These are phyloP conservation scores for Hypocryptadius cinnamomeus DNA, from an alignment of 2,113 vertebrate genomes.

Conservation along the genomic window DNA sequence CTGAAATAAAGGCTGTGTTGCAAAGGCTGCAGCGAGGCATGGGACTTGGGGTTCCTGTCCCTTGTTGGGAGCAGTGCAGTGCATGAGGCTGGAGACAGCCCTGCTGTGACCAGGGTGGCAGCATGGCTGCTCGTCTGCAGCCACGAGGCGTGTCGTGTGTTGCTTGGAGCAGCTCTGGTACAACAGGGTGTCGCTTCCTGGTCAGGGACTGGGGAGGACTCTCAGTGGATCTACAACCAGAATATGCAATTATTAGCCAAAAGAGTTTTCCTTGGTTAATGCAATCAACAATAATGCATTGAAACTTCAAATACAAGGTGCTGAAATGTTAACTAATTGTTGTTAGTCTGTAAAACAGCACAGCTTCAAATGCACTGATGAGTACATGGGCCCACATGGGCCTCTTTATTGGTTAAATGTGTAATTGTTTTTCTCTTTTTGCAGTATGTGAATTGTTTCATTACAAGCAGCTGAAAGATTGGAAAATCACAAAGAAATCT, in stretches of 20 bases:
- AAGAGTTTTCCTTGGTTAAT: background rate
- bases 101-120: background rate
- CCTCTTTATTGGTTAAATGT: background rate
- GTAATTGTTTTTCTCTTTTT: background rate
- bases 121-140: rapidly evolving
- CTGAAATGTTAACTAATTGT: background rate
- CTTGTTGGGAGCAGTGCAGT: background rate
- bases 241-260: background rate
- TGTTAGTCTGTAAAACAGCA: background rate
- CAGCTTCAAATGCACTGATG: background rate
- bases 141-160: rapidly evolving
- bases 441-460: background rate
- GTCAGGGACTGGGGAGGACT: background rate
- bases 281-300: background rate
- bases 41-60: background rate
- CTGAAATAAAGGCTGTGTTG: background rate
- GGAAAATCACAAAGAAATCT: background rate
- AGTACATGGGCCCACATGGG: background rate
- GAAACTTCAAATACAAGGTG: background rate
- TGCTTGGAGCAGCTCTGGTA: background rate
- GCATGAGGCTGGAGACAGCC: background rate
- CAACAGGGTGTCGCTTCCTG: background rate
- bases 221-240: background rate
- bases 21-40: background rate
- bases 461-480: background rate